These are phyloP conservation scores for Ladona fulva DNA, from an alignment of 1,140 invertebrate genomes.

Conservation along the genomic window DNA sequence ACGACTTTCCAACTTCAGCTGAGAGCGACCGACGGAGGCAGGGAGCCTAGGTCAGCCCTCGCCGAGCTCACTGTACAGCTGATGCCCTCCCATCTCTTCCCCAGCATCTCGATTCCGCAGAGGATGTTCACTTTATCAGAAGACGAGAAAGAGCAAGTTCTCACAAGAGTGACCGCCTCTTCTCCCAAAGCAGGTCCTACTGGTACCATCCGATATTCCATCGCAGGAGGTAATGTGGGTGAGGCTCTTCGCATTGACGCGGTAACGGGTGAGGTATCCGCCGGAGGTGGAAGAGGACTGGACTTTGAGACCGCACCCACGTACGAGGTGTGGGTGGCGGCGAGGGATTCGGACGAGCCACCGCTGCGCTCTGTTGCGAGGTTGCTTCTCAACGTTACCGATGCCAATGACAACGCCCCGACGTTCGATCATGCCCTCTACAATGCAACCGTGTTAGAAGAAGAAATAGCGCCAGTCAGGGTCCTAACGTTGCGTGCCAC, in stretches of 20 bases:
- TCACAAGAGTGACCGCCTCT: constrained; percentile 52
- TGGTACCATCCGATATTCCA: constrained; percentile 63
- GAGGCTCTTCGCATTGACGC: constrained; percentile 73
- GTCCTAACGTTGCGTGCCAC: constrained; percentile 69
- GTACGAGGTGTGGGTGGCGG: constrained; percentile 90
- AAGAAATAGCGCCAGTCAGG: constrained; percentile 67
- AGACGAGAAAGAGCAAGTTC: constrained; percentile 29
- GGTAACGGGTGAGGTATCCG: constrained; percentile 64
- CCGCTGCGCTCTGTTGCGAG: constrained; percentile 55
- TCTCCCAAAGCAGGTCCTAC: constrained; percentile 61
- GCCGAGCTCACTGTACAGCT: constrained; percentile 60
- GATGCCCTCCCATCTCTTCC: constrained; percentile 62
- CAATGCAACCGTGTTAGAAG: constrained; percentile 75
- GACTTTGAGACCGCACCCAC: constrained; percentile 78
- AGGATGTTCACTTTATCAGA: constrained; percentile 44
- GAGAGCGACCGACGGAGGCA: constrained; percentile 59
- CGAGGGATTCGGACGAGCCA: constrained; percentile 72
- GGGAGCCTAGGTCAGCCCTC: constrained; percentile 47
- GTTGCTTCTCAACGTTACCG: constrained; percentile 75
- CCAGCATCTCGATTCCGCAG: constrained; percentile 55
- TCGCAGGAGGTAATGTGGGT: constrained; percentile 85
- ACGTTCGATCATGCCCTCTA: constrained; percentile 71
- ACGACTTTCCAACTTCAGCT: constrained; percentile 62
- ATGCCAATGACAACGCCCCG: constrained; percentile 86
- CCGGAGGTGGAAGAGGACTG: constrained; percentile 59